These are phyloP conservation scores for Trinorchestia longiramus DNA, from an alignment of 1,140 invertebrate species.

Conservation along the genomic window DNA sequence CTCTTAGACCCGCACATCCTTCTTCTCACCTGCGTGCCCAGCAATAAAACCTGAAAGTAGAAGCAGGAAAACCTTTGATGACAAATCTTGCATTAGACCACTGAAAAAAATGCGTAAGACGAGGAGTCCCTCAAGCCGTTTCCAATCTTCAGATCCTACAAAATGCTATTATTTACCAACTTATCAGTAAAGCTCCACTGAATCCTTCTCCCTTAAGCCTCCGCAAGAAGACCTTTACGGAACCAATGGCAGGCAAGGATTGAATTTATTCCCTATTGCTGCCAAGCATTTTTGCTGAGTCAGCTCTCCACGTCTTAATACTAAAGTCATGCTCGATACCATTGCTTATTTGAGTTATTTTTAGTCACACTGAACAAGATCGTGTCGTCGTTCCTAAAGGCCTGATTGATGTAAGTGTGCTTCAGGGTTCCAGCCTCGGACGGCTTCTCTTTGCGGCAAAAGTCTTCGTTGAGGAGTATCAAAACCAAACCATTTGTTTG, in stretches of 20 bases:
- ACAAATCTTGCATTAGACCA: conserved; percentile 49
- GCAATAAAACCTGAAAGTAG: neutral
- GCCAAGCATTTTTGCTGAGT: conserved; percentile 15
- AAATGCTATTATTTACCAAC: conserved; percentile 54
- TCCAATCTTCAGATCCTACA: conserved; percentile 50
- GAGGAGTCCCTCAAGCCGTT: conserved; percentile 51
- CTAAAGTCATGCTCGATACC: conserved; percentile 51
- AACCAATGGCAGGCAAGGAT: conserved; percentile 32
- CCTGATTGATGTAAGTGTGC: conserved; percentile 52
- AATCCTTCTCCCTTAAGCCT: conserved; percentile 33
- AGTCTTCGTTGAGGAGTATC: neutral
- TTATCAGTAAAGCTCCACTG: conserved; percentile 44
- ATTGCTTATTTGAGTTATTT: conserved; percentile 55
- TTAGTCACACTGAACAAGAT: conserved; percentile 49
- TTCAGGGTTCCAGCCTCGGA: neutral
- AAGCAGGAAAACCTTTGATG: conserved; percentile 31
- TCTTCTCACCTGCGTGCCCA: neutral
- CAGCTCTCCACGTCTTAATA: conserved; percentile 52
- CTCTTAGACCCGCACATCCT: neutral
- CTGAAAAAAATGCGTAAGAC: conserved; percentile 42
- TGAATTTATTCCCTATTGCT: conserved; percentile 51
- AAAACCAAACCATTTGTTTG: conserved; percentile 30
- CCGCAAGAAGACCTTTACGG: conserved; percentile 32
- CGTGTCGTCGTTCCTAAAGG: conserved; percentile 39
- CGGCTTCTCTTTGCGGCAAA: neutral